Base-by-base conservation (phyloP, 2,888 invertebrate species). In the Shargacucullia verbasci region DNA sequence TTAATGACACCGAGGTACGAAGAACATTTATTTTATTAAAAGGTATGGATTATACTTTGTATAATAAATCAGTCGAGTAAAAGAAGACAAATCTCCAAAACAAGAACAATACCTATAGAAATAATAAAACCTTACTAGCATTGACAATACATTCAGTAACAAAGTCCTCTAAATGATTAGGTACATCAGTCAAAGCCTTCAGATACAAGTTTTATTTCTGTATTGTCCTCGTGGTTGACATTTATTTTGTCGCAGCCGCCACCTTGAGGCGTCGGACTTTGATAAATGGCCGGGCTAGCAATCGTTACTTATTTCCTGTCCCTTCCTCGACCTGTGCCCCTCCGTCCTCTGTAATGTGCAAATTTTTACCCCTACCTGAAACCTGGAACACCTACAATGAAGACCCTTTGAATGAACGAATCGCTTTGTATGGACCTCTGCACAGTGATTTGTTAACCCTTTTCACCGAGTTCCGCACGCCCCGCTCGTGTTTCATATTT, bases 281-380 rank as follows among this genome's bases (percentile, higher is more conserved):
- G 92, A 93, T 90, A 87, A 91, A 93, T 89, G 89, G 80, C 83
- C 84, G 85, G 86, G 85, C 84, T 81, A 86, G 84, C 84, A 87
- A 87, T 87, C 88, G 87, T 88, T 87, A 88, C 89, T 91, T 88
- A 91, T 91, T 91, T 89, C 88, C 87, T 85, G 86, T 84, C 86
- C 86, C 84, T 82, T 77, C 83, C 84, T 72, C 72, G 81, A 81
- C 83, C 83, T 84, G 81, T 78, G 79, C 78, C 70, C 33, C 61
- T 29, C 76, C 79, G 70, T 67, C 74, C 59, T 79, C 63, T 76
- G 79, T 84, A 84, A 86, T 85, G 83, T 80, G 79, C 80, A 84
- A 86, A 84, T 86, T 87, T 87, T 85, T 84, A 79, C 84, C 75
- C 74, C 70, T 69, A 73, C 74, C 76, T 76, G 70, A 67, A 76